These are phyloP conservation scores for Sorex maritimensis DNA, from an alignment of 2,797 vertebrate species.

Conservation along the genomic window DNA sequence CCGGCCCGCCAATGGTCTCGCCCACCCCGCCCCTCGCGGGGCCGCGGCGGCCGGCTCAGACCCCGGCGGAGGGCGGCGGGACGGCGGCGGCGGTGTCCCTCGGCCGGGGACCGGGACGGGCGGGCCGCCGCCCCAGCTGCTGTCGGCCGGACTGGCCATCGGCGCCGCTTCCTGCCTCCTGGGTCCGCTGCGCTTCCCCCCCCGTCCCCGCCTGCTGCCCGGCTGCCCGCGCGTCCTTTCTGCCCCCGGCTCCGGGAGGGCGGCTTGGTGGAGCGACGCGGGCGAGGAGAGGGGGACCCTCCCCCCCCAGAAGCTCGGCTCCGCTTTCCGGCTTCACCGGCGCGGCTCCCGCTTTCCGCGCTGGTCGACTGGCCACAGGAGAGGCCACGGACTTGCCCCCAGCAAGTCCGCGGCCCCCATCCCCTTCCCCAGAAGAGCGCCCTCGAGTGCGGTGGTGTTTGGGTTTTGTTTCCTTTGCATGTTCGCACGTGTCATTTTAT, in stretches of 20 bases:
- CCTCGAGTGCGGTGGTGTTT: conserved; percentile 20
- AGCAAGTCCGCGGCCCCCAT: too few species aligned
- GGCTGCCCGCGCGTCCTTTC: neutral
- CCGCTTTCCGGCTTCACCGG: neutral
- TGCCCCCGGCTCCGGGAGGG: neutral
- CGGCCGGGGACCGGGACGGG: fast-evolving
- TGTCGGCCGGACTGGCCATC: too few species aligned
- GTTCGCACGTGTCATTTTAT: conserved; percentile 69
- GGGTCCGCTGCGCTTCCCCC: neutral
- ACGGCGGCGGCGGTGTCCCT: fast-evolving
- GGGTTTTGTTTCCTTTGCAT: conserved; percentile 61
- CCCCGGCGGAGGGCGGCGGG: conserved; percentile 63
- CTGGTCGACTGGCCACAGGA: conserved; percentile 72
- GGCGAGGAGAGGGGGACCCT: neutral
- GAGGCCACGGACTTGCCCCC: conserved; percentile 55
- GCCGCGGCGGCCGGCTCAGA: conserved; percentile 8
- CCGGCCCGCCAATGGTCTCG: conserved; percentile 81
- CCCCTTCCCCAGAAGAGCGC: neutral
- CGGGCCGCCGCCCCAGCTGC: too few species aligned
- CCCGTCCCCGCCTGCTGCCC: neutral
- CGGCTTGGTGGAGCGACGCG: conserved; percentile 3
- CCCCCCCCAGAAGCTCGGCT: too few species aligned
- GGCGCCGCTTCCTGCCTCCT: conserved; percentile 50
- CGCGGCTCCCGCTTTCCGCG: neutral
- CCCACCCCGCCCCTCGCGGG: conserved; percentile 82